Conservation (phyloP, 2,888 invertebrate species). For the Argyresthia goedartella region DNA sequence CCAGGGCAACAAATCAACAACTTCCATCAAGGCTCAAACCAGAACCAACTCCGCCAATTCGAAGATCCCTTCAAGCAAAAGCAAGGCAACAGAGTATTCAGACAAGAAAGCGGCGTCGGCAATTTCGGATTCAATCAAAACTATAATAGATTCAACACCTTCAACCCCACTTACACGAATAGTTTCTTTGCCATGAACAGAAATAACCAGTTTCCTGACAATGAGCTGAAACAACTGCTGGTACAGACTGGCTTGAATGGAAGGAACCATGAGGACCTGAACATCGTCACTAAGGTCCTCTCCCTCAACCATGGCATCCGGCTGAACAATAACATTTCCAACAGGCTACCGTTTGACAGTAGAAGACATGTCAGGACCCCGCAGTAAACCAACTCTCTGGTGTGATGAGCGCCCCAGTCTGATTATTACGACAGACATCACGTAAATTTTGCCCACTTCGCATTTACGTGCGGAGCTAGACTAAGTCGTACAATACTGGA, state of each 20-base stretch:
- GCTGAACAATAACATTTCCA: conserved; percentile 47
- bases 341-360: conserved; percentile 53
- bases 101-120: conserved; percentile 71
- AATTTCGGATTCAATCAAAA: conserved; percentile 73
- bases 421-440: too few relatives aligned
- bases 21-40: conserved; percentile 41
- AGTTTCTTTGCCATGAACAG: conserved; percentile 30
- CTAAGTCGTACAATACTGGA: too few relatives aligned
- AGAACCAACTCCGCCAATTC: conserved; percentile 36
- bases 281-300: conserved; percentile 84
- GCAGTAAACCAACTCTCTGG: too few relatives aligned
- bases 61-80: conserved; percentile 39
- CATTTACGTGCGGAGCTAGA: too few relatives aligned
- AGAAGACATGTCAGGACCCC: conserved; percentile 39
- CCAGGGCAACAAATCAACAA: conserved; percentile 28
- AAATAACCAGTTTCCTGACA: conserved; percentile 32
- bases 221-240: conserved; percentile 75
- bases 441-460: too few relatives aligned
- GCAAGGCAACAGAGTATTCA: conserved; percentile 58
- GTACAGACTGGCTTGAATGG: conserved; percentile 76
- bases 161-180: conserved; percentile 35
- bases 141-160: conserved; percentile 48
- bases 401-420: too few relatives aligned
- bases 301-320: conserved; percentile 83
- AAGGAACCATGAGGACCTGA: conserved; percentile 79